Percentiles rank a stretch among this genome's conserved stretches.
These are phyloP conservation scores for Andrena fulva DNA, from an alignment of 2,888 invertebrate genomes.

Conservation along the genomic window DNA sequence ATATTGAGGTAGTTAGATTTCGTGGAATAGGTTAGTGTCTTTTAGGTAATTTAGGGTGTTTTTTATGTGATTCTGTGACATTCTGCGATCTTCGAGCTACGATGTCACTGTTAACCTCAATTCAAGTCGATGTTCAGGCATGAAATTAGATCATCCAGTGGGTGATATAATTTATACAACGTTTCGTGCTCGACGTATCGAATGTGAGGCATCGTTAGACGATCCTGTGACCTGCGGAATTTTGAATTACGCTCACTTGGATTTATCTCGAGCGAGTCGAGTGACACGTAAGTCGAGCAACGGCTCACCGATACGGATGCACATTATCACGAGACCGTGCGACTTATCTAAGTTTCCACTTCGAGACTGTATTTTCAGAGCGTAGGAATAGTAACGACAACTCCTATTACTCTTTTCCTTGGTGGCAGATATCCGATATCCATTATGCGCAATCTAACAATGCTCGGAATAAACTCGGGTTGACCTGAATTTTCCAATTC, in stretches of 20 bases:
- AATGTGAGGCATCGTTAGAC: slow-evolving; percentile 27
- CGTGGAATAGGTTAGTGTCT: too few relatives aligned
- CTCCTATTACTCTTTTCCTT: slow-evolving; percentile 23
- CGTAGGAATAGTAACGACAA: slow-evolving; percentile 37
- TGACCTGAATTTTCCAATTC: slow-evolving; percentile 49
- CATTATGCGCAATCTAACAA: slow-evolving; percentile 50
- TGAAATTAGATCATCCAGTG: background rate
- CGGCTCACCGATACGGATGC: slow-evolving; percentile 34
- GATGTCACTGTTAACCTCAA: background rate
- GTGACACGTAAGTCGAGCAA: slow-evolving; percentile 48
- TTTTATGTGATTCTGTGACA: too few relatives aligned
- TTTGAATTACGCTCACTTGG: slow-evolving; percentile 26
- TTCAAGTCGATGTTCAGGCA: too few relatives aligned
- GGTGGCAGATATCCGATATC: slow-evolving; percentile 48
- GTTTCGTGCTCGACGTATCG: background rate
- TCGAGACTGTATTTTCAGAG: slow-evolving; percentile 41
- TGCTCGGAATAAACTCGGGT: slow-evolving; percentile 36
- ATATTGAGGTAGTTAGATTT: too few relatives aligned
- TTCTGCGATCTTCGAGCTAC: too few relatives aligned
- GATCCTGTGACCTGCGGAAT: slow-evolving; percentile 12
- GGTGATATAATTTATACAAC: background rate
- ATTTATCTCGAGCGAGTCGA: slow-evolving; percentile 17
- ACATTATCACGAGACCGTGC: slow-evolving; percentile 44
- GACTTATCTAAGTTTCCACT: slow-evolving; percentile 46
- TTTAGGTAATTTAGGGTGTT: too few relatives aligned